phyloP scores from a whole-genome alignment of 2,888 invertebrate species.

The Hirtodrosophila cameraria region DNA sequence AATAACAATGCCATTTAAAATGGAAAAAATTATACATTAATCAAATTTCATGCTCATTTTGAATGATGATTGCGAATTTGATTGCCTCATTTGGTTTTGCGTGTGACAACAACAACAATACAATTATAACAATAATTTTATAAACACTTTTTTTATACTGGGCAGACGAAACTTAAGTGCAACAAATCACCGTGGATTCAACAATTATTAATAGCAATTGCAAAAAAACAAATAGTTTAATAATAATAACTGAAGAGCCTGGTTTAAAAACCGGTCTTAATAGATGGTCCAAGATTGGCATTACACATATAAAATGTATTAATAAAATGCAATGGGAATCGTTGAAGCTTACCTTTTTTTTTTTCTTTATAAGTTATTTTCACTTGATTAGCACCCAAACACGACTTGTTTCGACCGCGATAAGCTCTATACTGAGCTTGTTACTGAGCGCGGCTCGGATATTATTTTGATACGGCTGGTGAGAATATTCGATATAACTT shows the following conservation, averaged over 20 bases:
- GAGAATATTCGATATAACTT: slow-evolving; percentile 1
- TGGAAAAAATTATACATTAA: slow-evolving; percentile 3
- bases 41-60: slow-evolving; percentile 8
- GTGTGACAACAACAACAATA: slow-evolving; percentile 28
- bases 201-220: slow-evolving; percentile 19
- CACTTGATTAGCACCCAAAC: not conserved
- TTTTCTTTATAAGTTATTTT: slow-evolving; percentile 9
- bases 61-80: slow-evolving; percentile 11
- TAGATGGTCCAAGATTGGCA: not conserved
- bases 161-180: not conserved
- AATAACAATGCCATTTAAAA: slow-evolving; percentile 9
- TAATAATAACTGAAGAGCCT: slow-evolving; percentile 7
- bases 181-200: slow-evolving; percentile 11
- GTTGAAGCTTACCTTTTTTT: slow-evolving; percentile 41
- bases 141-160: slow-evolving; percentile 22
- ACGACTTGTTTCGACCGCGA: slow-evolving; percentile 14
- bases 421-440: slow-evolving; percentile 31
- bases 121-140: slow-evolving; percentile 6
- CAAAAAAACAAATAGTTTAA: slow-evolving; percentile 25
- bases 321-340: slow-evolving; percentile 21
- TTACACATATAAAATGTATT: slow-evolving; percentile 10
- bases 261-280: slow-evolving; percentile 27
- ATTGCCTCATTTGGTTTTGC: slow-evolving; percentile 32
- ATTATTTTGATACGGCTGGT: slow-evolving; percentile 18
- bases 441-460: slow-evolving; percentile 32